Percentiles rank a stretch among this genome's conserved stretches.
Evolutionary conservation across 2,888 invertebrate genomes (phyloP).

Genomic region (Caenorhabditis becei): DNA sequence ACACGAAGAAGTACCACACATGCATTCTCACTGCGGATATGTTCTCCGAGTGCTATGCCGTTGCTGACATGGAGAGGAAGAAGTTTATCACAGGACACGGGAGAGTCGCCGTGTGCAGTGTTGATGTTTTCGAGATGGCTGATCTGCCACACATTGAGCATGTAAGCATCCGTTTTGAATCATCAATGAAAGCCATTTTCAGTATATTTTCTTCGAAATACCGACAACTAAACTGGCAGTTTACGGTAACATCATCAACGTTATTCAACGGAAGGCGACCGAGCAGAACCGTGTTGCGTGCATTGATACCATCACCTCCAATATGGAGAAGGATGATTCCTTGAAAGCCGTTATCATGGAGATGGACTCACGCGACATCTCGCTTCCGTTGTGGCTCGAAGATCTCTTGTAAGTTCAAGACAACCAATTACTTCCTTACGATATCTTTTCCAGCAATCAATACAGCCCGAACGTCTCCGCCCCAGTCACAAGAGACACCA

Average conservation of each 20-base stretch:
- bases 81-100: background rate
- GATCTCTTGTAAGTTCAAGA: constrained; percentile 18
- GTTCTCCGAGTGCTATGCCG: background rate
- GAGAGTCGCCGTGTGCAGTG: constrained; percentile 15
- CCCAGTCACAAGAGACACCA: too few relatives aligned
- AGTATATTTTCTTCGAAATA: constrained; percentile 26
- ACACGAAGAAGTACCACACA: background rate
- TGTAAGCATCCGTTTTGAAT: constrained; percentile 4
- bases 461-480: too few relatives aligned
- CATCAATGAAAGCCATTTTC: background rate
- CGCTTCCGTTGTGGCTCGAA: background rate
- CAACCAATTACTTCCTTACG: too few relatives aligned
- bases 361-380: background rate
- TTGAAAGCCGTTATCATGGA: background rate
- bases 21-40: constrained; percentile 9
- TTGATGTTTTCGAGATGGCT: background rate
- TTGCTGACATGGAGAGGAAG: background rate
- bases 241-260: constrained; percentile 10
- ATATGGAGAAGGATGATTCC: background rate
- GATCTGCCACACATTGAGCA: constrained; percentile 14
- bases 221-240: background rate
- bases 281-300: background rate
- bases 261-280: constrained; percentile 1
- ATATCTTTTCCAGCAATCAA: too few relatives aligned
- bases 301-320: constrained; percentile 10